phyloP scores from a whole-genome alignment of 2,797 vertebrate species.

The Amphiprion clarkii region DNA sequence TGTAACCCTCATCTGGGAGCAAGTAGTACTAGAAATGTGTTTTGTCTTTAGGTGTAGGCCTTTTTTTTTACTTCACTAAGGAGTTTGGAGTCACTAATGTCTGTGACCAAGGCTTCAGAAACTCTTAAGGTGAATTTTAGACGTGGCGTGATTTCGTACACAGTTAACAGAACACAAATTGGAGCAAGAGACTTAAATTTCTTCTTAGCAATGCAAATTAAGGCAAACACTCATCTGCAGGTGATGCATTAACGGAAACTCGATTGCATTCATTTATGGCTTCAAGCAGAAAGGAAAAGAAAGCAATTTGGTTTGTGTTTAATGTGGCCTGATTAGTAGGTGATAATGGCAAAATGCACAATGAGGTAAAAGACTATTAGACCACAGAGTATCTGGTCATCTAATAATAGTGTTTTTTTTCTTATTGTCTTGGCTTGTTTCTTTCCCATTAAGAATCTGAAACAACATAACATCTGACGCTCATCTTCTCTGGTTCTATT shows the following conservation, averaged over 20 bases:
- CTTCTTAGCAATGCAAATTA: neutral
- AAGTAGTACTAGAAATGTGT: neutral
- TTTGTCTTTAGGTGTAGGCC: neutral
- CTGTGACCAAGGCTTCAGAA: neutral
- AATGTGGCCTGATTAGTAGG: neutral
- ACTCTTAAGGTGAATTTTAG: neutral
- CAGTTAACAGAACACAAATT: neutral
- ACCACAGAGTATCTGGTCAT: neutral
- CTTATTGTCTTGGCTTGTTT: too few relatives aligned
- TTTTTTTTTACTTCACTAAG: neutral
- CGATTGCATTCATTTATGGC: neutral
- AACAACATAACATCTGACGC: slow-evolving; percentile 15
- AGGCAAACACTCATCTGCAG: neutral
- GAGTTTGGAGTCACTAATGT: neutral
- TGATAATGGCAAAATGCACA: neutral
- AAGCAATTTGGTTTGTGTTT: neutral
- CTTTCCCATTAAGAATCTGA: neutral
- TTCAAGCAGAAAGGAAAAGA: neutral
- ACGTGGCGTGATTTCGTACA: neutral
- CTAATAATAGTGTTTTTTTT: too few relatives aligned
- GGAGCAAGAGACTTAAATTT: neutral
- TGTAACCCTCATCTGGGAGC: neutral
- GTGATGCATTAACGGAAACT: neutral
- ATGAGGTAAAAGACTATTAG: neutral
- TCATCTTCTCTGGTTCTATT: neutral